Percentiles rank a stretch among this genome's conserved stretches.
Evolutionary conservation across 2,797 vertebrate genomes (phyloP).

Genomic region (Cynodonichthys magdalenae): DNA sequence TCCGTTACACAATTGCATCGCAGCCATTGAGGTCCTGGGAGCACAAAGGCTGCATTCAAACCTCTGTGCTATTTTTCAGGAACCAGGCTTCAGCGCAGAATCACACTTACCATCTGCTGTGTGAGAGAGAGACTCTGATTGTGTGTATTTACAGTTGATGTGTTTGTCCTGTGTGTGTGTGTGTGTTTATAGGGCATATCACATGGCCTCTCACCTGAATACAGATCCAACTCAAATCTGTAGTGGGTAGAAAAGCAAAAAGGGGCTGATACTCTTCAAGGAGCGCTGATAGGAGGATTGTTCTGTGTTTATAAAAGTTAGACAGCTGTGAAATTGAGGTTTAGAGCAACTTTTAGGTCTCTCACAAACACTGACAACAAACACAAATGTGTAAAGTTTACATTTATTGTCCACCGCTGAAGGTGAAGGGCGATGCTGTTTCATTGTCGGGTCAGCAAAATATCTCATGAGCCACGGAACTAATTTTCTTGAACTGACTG

Average conservation of each 20-base stretch:
- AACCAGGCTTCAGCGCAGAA: constrained; percentile 36
- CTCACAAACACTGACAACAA: background rate
- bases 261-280: constrained; percentile 35
- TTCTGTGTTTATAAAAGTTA: constrained; percentile 6
- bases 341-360: constrained; percentile 17
- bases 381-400: background rate
- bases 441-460: background rate
- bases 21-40: constrained; percentile 59
- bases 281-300: constrained; percentile 16
- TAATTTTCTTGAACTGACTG: no score
- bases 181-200: constrained; percentile 17
- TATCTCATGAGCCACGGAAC: no score
- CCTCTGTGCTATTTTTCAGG: constrained; percentile 63
- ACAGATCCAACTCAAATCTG: constrained; percentile 38
- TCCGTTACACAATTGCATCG: constrained; percentile 61
- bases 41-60: constrained; percentile 71
- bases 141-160: constrained; percentile 19
- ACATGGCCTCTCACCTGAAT: constrained; percentile 35
- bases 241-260: constrained; percentile 12
- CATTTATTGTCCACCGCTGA: no score
- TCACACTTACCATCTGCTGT: constrained; percentile 56
- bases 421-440: no score
- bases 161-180: background rate
- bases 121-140: constrained; percentile 20
- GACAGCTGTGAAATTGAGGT: constrained; percentile 25